These are phyloP conservation scores for Chromoteleia sp. DNA, from an alignment of 2,888 invertebrate species.

Conservation along the genomic window DNA sequence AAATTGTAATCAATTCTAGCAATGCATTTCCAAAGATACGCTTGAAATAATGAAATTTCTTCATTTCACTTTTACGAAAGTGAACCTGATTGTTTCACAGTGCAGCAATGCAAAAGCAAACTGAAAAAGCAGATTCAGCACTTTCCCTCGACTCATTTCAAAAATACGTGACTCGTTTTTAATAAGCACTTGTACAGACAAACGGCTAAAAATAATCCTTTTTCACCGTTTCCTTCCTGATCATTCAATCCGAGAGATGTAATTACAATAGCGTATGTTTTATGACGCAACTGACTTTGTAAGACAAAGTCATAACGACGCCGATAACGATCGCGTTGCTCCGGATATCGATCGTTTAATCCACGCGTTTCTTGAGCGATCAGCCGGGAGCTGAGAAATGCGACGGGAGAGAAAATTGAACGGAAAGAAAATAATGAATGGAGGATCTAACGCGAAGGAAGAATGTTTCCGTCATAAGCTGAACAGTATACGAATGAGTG, in stretches of 20 bases:
- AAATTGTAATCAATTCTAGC: constrained; percentile 34
- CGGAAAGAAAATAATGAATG: constrained; percentile 44
- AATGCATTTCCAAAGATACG: constrained; percentile 38
- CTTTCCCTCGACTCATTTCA: constrained; percentile 41
- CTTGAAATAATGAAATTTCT: constrained; percentile 51
- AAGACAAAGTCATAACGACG: constrained; percentile 13
- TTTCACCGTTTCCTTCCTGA: constrained; percentile 30
- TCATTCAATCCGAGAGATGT: constrained; percentile 10
- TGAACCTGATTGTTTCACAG: constrained; percentile 37
- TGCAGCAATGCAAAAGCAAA: constrained; percentile 30
- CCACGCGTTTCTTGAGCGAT: constrained; percentile 34
- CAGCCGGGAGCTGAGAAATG: constrained; percentile 32
- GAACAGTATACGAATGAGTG: constrained; percentile 25
- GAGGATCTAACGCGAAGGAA: constrained; percentile 43
- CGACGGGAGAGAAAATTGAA: constrained; percentile 45
- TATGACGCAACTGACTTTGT: constrained; percentile 32
- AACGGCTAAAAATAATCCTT: constrained; percentile 40
- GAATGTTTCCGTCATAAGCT: constrained; percentile 38
- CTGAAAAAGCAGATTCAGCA: constrained; percentile 36
- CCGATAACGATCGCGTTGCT: constrained; percentile 37
- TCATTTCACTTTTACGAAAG: constrained; percentile 50
- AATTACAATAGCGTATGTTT: constrained; percentile 31
- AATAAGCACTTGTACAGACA: constrained; percentile 13
- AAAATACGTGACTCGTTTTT: constrained; percentile 39
- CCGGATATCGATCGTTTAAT: constrained; percentile 55